Evolutionary conservation across 2,888 invertebrate genomes (phyloP), one percentile per base, ranked within the genome.

Genomic region (Cantharis rustica): DNA sequence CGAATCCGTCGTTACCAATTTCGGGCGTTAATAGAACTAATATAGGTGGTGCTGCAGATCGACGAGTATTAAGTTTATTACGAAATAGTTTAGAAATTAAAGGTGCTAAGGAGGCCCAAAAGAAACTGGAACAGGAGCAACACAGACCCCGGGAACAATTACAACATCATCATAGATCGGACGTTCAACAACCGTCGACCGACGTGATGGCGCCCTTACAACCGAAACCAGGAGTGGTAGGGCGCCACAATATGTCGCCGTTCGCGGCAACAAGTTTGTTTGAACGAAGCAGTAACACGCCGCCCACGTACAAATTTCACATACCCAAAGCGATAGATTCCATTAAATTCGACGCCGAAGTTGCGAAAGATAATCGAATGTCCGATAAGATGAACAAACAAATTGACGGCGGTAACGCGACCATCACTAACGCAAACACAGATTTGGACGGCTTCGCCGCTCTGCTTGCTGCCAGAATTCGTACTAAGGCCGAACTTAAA

Each of bases 401-500:
- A 47, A 76, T 77, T 69, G 84, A 85, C 23, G 75, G 77, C 26
- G 75, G 75, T 27, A 80, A 81, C 70, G 82, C 84, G 70, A 80
- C 85, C 71, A 84, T 85, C 75, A 83, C 80, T 27, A 84, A 83
- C 73, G 74, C 84, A 1, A 84, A 84, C 77, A 82, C 84, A n/a
- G 89, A 89, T 81, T 84, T 88, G 61, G 91, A 91, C 84, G 91
- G 91, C 20, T 84, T 93, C 68, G 93, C 93, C 61, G 91, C 91
- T n/a, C 89, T 91, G 75, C 86, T 91, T 72, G 91, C 92, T 4
- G 93, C 95, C 11, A 90, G 95, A 84, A 96, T 96, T 84, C 90
- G 96, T 80, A 96, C 96, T 3, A 96, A 96, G 89, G 96, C 95
- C 1, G 96, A 96, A 88, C 88, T 96, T 62, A 96, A 96, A 88